Base-by-base conservation (phyloP, 1,140 invertebrate genomes). In the Arctopsyche grandis region DNA sequence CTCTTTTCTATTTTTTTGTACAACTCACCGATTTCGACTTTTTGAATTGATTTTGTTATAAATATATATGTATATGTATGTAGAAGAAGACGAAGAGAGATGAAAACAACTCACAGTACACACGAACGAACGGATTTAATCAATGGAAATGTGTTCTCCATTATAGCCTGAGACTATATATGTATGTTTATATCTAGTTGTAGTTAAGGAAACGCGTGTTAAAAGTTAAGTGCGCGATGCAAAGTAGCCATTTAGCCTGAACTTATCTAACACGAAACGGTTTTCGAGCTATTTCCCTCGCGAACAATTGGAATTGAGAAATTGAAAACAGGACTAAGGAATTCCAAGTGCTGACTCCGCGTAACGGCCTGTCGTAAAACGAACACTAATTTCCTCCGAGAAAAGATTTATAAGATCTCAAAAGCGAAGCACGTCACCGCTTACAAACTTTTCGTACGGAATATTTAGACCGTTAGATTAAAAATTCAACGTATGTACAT, bases 241-340 rank as follows among this genome's bases (percentile, higher is more conserved):
- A 43, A 71, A 71, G 69, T 71, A 71, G 69, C 69, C 10, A 71
- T 71, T 71, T 29, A 71, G 9, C 69, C 21, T 44, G 46, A 52
- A 24, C 46, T 70, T 70, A 44, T 70, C 60, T 66, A 16, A 22
- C 14, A 16, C 21, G 60, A 66, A 22, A 66, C 9, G 26, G 38
- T 9, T 4, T 70, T 74, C 16, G 48, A 21, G 19, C 22, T 74
- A 48, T 74, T 74, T 56, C 46, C 5, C 9, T 1, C n/a, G 38
- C 46, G 22, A 22, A 74, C 70, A 52, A 74, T 74, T n/a, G 19
- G 12, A 16, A 70, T 38, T 12, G 26, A 74, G 71, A 46, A 56
- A 74, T 74, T 74, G 43, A 26, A 74, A 74, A 46, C 48, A 56
- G 63, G 19, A 26, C 21, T 26, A 22, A 3, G 58, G 58, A 60